Evolutionary conservation across 2,888 invertebrate species (phyloP).

Genomic region (Sturmia bella): DNA sequence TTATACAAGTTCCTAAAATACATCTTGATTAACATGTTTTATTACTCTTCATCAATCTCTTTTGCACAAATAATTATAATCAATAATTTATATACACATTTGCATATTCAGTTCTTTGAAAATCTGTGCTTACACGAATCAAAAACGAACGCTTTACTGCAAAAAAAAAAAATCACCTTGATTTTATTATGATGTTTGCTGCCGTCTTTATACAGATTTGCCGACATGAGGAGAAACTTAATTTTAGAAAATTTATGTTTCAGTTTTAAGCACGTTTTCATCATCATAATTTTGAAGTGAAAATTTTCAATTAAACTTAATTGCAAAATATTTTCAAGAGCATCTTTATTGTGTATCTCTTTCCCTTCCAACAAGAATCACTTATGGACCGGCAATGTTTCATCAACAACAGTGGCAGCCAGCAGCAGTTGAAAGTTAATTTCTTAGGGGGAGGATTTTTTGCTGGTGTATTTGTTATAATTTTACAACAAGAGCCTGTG

Average conservation of each 20-base stretch:
- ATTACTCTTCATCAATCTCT: too few species aligned
- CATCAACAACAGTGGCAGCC: slow-evolving; percentile 41
- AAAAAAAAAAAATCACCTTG: slow-evolving; percentile 33
- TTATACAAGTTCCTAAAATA: too few species aligned
- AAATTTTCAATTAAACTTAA: slow-evolving; percentile 73
- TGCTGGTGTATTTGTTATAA: slow-evolving; percentile 33
- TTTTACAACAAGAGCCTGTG: slow-evolving; percentile 44
- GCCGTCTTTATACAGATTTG: slow-evolving; percentile 22
- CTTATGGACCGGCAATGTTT: slow-evolving; percentile 45
- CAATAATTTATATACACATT: slow-evolving; percentile 33
- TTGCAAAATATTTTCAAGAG: slow-evolving; percentile 71
- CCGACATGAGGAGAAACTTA: slow-evolving; percentile 14
- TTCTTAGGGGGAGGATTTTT: slow-evolving; percentile 23
- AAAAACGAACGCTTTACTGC: background rate
- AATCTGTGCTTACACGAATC: background rate
- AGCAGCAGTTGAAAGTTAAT: slow-evolving; percentile 13
- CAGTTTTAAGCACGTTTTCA: slow-evolving; percentile 70
- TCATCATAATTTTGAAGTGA: slow-evolving; percentile 71
- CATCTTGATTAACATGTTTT: too few species aligned
- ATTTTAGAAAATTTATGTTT: slow-evolving; percentile 47
- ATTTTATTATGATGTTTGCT: slow-evolving; percentile 48
- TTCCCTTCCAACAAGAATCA: background rate
- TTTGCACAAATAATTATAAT: background rate
- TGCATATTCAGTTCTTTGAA: background rate
- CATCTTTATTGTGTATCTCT: slow-evolving; percentile 41